A percentile compares a stretch with the other conserved stretches of the same genome.
These are phyloP conservation scores for Dendroctonus valens DNA, from an alignment of 1,140 invertebrate genomes.

Conservation along the genomic window DNA sequence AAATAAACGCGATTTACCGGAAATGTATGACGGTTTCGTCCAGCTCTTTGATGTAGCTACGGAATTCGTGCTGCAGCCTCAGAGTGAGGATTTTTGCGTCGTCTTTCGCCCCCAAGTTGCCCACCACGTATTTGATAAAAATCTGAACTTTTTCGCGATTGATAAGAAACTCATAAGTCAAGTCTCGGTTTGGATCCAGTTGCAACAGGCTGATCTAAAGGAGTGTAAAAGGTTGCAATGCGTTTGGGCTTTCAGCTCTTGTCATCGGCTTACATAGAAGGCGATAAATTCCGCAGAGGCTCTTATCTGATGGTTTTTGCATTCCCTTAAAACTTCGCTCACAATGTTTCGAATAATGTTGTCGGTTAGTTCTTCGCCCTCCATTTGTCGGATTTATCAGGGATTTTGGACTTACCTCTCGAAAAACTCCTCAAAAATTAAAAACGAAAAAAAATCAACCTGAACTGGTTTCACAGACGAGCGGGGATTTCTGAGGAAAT, in stretches of 20 bases:
- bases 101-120: slow-evolving; percentile 46
- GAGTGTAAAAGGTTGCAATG: neutral
- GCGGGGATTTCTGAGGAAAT: too few relatives aligned
- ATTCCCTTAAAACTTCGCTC: slow-evolving; percentile 17
- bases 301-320: slow-evolving; percentile 10
- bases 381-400: too few relatives aligned
- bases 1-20: slow-evolving; percentile 1
- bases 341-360: slow-evolving; percentile 18
- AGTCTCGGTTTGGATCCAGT: slow-evolving; percentile 54
- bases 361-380: neutral
- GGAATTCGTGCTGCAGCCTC: slow-evolving; percentile 69
- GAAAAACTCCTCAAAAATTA: too few relatives aligned
- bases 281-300: slow-evolving; percentile 4
- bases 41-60: slow-evolving; percentile 27
- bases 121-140: slow-evolving; percentile 52
- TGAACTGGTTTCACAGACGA: too few relatives aligned
- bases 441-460: too few relatives aligned
- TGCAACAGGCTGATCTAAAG: slow-evolving; percentile 51
- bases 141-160: slow-evolving; percentile 51
- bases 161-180: slow-evolving; percentile 50
- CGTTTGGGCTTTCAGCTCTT: too few relatives aligned
- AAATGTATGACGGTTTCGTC: neutral
- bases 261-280: slow-evolving; percentile 16
- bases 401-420: too few relatives aligned
- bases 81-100: slow-evolving; percentile 53